Evolutionary conservation across 2,888 invertebrate genomes (phyloP).

Genomic region (Pterostichus niger): DNA sequence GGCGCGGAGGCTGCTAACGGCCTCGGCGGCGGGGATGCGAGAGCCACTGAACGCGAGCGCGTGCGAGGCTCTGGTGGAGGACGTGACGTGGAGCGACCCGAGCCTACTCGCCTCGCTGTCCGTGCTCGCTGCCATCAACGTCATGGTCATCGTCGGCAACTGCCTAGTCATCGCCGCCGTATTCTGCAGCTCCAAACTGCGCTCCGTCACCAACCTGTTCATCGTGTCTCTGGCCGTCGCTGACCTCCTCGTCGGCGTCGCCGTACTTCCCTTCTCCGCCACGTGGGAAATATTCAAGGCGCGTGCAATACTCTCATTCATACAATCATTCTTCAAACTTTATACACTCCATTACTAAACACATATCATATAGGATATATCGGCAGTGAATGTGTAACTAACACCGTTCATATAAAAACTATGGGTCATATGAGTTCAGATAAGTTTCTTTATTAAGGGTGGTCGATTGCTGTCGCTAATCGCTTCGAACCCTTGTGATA

Average conservation of each 20-base stretch:
- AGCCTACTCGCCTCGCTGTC: constrained; percentile 87
- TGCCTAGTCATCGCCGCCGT: constrained; percentile 96
- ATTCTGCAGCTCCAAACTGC: constrained; percentile 92
- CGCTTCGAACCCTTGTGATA: constrained; percentile 16
- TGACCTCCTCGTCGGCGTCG: constrained; percentile 96
- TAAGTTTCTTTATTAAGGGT: background rate
- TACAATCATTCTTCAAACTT: too few species aligned
- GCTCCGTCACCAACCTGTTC: constrained; percentile 97
- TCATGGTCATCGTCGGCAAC: constrained; percentile 94
- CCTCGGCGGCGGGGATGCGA: constrained; percentile 79
- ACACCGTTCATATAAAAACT: too few species aligned
- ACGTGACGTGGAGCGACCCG: constrained; percentile 91
- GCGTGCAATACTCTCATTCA: constrained; percentile 9
- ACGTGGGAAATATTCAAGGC: constrained; percentile 95
- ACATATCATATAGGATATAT: background rate
- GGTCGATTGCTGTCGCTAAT: constrained; percentile 47
- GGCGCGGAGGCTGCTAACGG: constrained; percentile 27
- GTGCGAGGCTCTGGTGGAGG: constrained; percentile 89
- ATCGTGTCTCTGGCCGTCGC: constrained; percentile 98
- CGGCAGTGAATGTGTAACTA: background rate
- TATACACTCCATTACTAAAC: background rate
- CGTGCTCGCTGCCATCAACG: constrained; percentile 89
- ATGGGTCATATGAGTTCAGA: too few species aligned
- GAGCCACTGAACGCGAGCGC: constrained; percentile 89
- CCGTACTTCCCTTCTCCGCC: constrained; percentile 97